Percentiles rank a stretch among this genome's conserved stretches.
phyloP scores from a whole-genome alignment of 2,113 vertebrate genomes.

The Diadophis punctatus region DNA sequence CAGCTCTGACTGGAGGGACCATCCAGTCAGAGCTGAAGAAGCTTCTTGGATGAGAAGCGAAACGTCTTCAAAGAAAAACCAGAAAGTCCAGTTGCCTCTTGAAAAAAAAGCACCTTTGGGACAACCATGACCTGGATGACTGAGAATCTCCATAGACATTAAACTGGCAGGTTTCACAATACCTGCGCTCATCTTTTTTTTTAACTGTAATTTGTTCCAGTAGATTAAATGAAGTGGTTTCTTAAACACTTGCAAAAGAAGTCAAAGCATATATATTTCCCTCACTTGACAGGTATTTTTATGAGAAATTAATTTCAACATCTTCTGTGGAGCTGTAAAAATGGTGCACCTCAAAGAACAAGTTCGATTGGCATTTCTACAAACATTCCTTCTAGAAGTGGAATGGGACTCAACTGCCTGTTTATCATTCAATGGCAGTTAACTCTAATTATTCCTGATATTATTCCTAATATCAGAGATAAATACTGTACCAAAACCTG shows the following conservation, averaged over 20 bases:
- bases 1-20: no score
- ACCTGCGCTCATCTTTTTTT: neutral
- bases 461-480: neutral
- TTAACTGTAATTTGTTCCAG: neutral
- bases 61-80: no score
- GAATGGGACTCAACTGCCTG: neutral
- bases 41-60: no score
- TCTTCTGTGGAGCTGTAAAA: neutral
- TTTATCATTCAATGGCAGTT: neutral
- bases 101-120: no score
- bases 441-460: neutral
- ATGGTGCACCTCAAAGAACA: neutral
- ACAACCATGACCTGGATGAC: no score
- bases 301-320: neutral
- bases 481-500: neutral
- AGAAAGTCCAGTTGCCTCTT: no score
- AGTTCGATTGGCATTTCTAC: neutral
- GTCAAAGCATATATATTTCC: neutral
- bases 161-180: neutral
- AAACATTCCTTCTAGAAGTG: neutral
- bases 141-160: neutral
- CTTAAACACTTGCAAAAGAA: neutral
- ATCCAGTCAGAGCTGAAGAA: no score
- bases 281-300: neutral
- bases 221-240: neutral